Base-by-base conservation (phyloP, 1,140 invertebrate species). In the Pentalonia nigronervosa region DNA sequence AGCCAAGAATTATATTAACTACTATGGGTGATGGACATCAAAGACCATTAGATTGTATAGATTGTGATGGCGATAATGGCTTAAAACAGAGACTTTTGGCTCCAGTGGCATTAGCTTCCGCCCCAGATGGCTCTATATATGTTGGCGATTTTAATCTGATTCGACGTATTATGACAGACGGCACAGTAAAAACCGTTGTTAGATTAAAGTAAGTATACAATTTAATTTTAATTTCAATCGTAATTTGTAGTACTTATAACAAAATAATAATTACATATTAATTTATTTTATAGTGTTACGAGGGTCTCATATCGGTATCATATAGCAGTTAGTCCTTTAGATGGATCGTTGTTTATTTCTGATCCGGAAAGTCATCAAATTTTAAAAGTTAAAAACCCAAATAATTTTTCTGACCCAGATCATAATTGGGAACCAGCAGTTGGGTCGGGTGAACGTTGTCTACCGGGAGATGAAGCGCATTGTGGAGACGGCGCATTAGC, bases 71-170 rank as follows among this genome's bases (percentile, higher is more conserved):
- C 0, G 98, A 98, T 0, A 94, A 94, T 34, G 94, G 94, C 17
- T 96, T 96, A 0, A 97, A 98, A 94, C 98, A 98, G 95, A 96
- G 97, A 81, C 96, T 99, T 1, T 95, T 99, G 34, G 98, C 98
- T 1, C 99, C 98, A 0, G 98, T 99, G 0, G 98, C 98, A 4
- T 95, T 99, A 3, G 98, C 98, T 1, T 97, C 98, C 11, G 97
- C 98, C 9, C 96, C 98, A 0, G 98, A 99, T 95, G 99, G 99
- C n/a, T 98, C 98, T 17, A 96, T 99, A 3, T 99, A 98, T 95
- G 98, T 99, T 6, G 99, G 98, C 2, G 99, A 99, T 95, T 99
- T 99, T 95, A 99, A 99, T 96, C 96, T 99, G 30, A 98, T 99
- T 60, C 96, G 99, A 91, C 97, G 98, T 94, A 97, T 99, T 89